Percentiles rank a stretch among this genome's conserved stretches.
These are phyloP conservation scores for Chroicocephalus ridibundus DNA, from an alignment of 2,113 vertebrate genomes.

Conservation along the genomic window DNA sequence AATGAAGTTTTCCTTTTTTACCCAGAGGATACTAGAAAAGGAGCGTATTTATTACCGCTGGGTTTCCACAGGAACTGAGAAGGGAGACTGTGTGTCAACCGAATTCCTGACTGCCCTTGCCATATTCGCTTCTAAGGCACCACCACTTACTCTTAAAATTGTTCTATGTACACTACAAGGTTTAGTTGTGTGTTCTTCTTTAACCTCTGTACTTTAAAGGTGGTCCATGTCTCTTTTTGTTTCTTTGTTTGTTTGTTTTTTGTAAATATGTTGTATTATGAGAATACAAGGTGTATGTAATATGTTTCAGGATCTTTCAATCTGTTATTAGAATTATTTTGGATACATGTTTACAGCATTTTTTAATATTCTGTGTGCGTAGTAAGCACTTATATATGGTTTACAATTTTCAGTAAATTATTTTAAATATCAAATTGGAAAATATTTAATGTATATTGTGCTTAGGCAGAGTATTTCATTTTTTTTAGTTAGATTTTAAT, in stretches of 20 bases:
- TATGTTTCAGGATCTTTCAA: neutral
- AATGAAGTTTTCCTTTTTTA: neutral
- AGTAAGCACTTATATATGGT: neutral
- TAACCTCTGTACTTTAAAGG: neutral
- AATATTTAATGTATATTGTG: neutral
- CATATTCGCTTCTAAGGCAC: neutral
- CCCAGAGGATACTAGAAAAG: neutral
- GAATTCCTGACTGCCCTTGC: neutral
- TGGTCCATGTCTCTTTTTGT: neutral
- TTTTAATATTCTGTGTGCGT: neutral
- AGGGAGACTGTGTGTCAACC: neutral
- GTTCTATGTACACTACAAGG: neutral
- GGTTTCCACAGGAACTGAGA: neutral
- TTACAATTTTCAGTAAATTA: neutral
- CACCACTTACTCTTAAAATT: neutral
- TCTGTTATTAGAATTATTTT: neutral
- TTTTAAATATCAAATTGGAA: neutral
- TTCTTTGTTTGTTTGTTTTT: neutral
- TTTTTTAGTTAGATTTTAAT: neutral
- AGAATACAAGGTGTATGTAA: neutral
- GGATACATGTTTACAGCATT: neutral
- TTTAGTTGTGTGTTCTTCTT: neutral
- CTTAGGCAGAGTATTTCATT: neutral
- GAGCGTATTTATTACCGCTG: rapidly evolving
- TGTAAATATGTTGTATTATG: neutral